Evolutionary conservation across 2,113 vertebrate genomes (phyloP), one percentile per base, ranked within the genome.

Genomic region (Collichthys lucidus): DNA sequence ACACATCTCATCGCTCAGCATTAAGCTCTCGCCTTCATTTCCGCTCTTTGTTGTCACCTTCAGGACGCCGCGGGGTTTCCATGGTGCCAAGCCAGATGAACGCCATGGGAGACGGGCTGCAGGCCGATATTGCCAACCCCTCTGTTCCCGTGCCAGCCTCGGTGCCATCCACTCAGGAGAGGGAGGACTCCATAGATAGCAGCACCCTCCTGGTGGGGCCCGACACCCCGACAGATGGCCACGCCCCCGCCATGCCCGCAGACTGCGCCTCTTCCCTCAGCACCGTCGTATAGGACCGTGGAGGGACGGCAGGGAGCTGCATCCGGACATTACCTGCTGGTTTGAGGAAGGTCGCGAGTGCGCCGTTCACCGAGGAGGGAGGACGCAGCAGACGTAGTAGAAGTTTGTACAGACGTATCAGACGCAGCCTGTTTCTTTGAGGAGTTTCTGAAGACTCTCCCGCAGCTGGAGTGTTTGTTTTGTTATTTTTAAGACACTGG

Each of bases 181-280:
- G 97, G 71, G 97, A 98, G 89, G 96, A 97, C 92, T 98, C 98
- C 24, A 96, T 96, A 55, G 96, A 98, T 86, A 97, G 97, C 94
- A 98, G 96, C 89, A 96, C 96, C 74, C 94, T 98, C 69, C 96
- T 99, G 17, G 97, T 97, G 74, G 96, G 96, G 60, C 96, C 97
- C 0, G 97, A 97, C 90, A 95, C 96, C 0, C 89, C 95, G 0
- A 94, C 93, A 31, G 96, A 95, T 0, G 95, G 96, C 82, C 93
- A 84, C 70, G 62, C 87, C 29, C 89, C 93, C 10, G 70, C 94
- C 11, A 74, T 91, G 17, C 83, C 94, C 77, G 4, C 95, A 1
- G 93, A 86, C 87, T 90, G 91, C 56, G 89, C 86, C 80, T 92
- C 95, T 90, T 96, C 97, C 77, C 96, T 98, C 83, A 98, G 96